phyloP scores from a whole-genome alignment of 2,797 vertebrate genomes.

The Helostoma temminkii region DNA sequence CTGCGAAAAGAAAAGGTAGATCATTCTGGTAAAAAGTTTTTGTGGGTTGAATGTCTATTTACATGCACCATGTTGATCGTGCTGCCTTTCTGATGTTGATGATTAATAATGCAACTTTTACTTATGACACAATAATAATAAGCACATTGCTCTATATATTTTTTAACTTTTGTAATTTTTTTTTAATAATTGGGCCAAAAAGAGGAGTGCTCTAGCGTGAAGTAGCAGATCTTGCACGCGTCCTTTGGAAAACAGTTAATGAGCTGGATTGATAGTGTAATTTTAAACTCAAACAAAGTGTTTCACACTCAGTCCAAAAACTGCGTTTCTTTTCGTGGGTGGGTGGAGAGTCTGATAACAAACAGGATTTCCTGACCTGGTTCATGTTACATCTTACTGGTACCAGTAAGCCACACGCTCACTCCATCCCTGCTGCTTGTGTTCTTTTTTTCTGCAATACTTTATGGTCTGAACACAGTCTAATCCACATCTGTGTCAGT shows the following conservation, averaged over 20 bases:
- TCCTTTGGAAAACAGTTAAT: too few species aligned
- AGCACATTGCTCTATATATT: background rate
- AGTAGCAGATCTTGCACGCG: background rate
- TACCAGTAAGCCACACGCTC: conserved; percentile 32
- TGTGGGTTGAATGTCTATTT: background rate
- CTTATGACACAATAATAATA: background rate
- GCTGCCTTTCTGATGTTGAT: too few species aligned
- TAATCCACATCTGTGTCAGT: background rate
- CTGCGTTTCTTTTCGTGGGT: background rate
- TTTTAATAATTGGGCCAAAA: background rate
- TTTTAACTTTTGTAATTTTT: background rate
- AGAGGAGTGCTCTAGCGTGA: background rate
- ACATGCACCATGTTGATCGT: too few species aligned
- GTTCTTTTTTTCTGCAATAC: conserved; percentile 9
- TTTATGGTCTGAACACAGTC: conserved; percentile 2
- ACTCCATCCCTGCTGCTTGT: conserved; percentile 1
- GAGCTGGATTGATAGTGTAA: too few species aligned
- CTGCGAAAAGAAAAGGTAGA: conserved; percentile 7
- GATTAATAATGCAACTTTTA: background rate
- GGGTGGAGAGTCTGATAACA: conserved; percentile 5
- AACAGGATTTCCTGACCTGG: conserved; percentile 3
- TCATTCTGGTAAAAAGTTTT: background rate
- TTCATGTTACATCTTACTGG: conserved; percentile 15
- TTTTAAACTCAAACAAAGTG: too few species aligned
- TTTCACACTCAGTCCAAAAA: too few species aligned